Conservation (phyloP, 1,140 invertebrate species). For the Drosophila pandora region DNA sequence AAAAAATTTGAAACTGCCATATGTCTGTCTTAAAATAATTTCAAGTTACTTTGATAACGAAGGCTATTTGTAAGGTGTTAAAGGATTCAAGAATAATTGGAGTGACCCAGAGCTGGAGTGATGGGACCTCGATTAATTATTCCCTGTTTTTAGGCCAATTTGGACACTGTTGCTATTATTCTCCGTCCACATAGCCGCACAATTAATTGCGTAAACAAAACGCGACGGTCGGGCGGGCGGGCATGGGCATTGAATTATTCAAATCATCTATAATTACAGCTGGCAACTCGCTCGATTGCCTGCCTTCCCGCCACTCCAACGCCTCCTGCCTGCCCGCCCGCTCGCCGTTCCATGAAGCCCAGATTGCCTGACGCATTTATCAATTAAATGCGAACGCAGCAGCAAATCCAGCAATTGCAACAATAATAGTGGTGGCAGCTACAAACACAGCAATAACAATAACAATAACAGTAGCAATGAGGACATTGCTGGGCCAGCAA, state of each 20-base stretch:
- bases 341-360: neutral
- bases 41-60: neutral
- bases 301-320: neutral
- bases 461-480: slow-evolving; percentile 37
- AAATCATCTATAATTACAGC: slow-evolving; percentile 79
- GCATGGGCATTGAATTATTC: slow-evolving; percentile 72
- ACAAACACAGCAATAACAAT: slow-evolving; percentile 3
- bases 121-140: neutral
- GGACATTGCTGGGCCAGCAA: slow-evolving; percentile 51
- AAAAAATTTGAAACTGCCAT: no score
- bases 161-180: slow-evolving; percentile 37
- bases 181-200: slow-evolving; percentile 47
- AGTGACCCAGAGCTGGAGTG: neutral
- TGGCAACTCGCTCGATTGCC: slow-evolving; percentile 39
- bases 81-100: no score
- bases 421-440: slow-evolving; percentile 40
- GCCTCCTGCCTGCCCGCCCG: neutral
- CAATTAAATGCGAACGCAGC: slow-evolving; percentile 76
- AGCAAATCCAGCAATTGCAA: slow-evolving; percentile 70
- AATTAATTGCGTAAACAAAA: slow-evolving; percentile 80
- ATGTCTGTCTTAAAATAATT: neutral
- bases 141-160: slow-evolving; percentile 6
- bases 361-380: slow-evolving; percentile 62
- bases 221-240: slow-evolving; percentile 44
- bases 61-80: neutral